Conservation (phyloP, 2,888 invertebrate species). For the Erebia aethiops region DNA sequence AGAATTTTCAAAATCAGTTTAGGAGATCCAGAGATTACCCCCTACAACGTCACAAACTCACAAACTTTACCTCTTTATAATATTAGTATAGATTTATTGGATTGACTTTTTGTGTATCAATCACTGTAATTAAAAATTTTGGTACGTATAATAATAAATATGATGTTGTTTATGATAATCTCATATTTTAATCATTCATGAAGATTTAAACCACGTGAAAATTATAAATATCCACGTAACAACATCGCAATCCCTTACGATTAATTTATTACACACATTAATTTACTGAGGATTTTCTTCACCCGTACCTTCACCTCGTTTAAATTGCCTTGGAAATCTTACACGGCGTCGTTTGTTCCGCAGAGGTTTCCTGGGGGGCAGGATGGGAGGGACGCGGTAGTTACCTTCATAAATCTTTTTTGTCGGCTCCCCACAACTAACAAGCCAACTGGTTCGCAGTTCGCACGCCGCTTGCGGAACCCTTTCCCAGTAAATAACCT, state of each 20-base stretch:
- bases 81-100: not conserved
- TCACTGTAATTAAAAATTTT: not conserved
- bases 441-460: conserved; percentile 60
- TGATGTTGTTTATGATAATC: not conserved
- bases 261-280: conserved; percentile 39
- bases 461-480: conserved; percentile 49
- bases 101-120: not conserved
- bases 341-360: conserved; percentile 78
- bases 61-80: too few species aligned
- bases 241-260: conserved; percentile 13
- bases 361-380: conserved; percentile 72
- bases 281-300: conserved; percentile 41
- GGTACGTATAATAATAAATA: not conserved
- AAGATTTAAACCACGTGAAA: not conserved
- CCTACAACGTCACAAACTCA: too few species aligned
- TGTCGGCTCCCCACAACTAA: conserved; percentile 74
- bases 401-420: conserved; percentile 80
- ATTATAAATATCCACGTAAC: not conserved
- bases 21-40: too few species aligned
- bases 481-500: conserved; percentile 64
- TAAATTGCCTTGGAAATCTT: conserved; percentile 79
- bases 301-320: conserved; percentile 58
- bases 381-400: conserved; percentile 66
- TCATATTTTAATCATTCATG: not conserved
- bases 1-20: too few species aligned